Base-by-base conservation (phyloP, 2,113 vertebrate genomes). In the Crotalus viridis region DNA sequence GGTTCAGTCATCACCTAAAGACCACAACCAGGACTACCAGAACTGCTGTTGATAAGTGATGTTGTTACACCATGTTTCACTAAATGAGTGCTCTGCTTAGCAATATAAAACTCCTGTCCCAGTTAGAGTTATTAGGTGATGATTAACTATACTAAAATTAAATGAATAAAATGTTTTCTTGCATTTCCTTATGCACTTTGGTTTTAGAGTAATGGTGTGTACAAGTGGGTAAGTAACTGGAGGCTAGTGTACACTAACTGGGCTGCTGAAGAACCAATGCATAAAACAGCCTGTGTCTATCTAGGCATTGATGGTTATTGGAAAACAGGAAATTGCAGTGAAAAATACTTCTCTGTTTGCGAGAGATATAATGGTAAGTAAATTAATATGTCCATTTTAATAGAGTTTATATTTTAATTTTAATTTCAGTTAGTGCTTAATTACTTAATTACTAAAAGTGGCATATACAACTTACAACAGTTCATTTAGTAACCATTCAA, bases 271-370 rank as follows among this genome's bases (percentile, higher is more conserved):
- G 99, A 99, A 89, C 99, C 99, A n/a, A 97, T 96, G 95, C 95
- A 95, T 91, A 99, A 98, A 95, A 95, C 89, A 64, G 98, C 96
- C 74, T 99, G 99, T 96, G 98, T 99, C 90, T 99, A 98, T 91
- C 93, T 99, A 87, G 98, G 99, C 91, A 91, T 97, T 48, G 98
- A 99, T 93, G 98, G 96, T 0, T 97, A 94, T 91, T 99, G 99
- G 99, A 99, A 98, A 97, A 99, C 98, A 61, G 94, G 97, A 5
- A 46, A 94, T 17, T 99, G 99, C 94, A 97, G 96, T 0, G 96
- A 98, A 90, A 98, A 95, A 3, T 97, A 98, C 96, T 97, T 95
- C 10, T 98, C 98, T 21, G 89, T 98, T 93, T 99, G 99, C 96
- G 99, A 99, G 95, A 97, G 93, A 87, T 98, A 98, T 0, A 22